Conservation (phyloP, 2,888 invertebrate genomes). For the Eristalis tenax region DNA sequence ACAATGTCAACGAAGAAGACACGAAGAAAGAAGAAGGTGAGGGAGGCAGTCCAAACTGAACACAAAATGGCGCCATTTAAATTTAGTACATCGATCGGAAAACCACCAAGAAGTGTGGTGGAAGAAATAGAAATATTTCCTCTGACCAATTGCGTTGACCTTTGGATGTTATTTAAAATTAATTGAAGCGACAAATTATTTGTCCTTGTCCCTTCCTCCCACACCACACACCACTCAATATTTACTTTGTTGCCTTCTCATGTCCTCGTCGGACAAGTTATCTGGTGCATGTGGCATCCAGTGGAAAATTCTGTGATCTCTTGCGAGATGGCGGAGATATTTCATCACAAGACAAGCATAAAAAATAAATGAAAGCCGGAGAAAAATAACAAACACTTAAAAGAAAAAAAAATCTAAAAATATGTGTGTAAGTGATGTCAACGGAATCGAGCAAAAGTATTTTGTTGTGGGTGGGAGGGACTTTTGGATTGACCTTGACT, state of each 20-base stretch:
- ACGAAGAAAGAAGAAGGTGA: neutral
- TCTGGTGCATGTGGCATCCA: neutral
- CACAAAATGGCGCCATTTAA: constrained; percentile 41
- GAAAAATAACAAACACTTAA: neutral
- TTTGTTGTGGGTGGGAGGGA: neutral
- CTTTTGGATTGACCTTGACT: neutral
- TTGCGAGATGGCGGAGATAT: neutral
- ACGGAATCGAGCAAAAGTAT: neutral
- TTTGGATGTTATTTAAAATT: neutral
- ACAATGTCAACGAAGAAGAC: constrained; percentile 21
- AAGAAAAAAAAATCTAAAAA: neutral
- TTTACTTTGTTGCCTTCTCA: neutral
- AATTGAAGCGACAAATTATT: neutral
- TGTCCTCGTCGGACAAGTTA: neutral
- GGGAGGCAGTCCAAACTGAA: neutral
- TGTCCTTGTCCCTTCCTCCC: neutral
- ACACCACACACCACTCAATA: neutral
- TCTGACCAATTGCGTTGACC: neutral
- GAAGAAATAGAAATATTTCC: neutral
- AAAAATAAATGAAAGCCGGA: neutral
- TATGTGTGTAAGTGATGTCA: neutral
- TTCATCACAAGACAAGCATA: neutral
- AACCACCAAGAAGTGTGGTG: constrained; percentile 5
- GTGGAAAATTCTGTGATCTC: neutral
- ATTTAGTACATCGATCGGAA: constrained; percentile 10